Evolutionary conservation across 2,888 invertebrate genomes (phyloP).

Genomic region (Atrina japonica): DNA sequence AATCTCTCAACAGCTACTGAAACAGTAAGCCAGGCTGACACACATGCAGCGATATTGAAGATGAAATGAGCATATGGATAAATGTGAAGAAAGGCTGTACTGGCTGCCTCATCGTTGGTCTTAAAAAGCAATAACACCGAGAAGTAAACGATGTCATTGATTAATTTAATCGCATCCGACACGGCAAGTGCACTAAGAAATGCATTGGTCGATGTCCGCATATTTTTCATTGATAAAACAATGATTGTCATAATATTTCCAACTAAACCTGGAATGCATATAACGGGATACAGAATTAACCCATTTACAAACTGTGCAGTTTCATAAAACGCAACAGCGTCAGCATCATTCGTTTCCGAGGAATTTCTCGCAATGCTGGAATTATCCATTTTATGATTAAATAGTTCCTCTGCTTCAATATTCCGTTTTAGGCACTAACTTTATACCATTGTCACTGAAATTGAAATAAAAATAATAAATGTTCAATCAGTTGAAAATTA

Average conservation of each 20-base stretch:
- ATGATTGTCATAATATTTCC: conserved; percentile 72
- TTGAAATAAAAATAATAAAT: too few relatives aligned
- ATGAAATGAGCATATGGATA: conserved; percentile 78
- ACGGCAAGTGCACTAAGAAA: conserved; percentile 75
- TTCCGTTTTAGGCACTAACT: too few relatives aligned
- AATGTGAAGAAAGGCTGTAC: conserved; percentile 61
- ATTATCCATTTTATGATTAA: too few relatives aligned
- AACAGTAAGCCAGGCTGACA: conserved; percentile 77
- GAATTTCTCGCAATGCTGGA: too few relatives aligned
- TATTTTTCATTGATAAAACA: conserved; percentile 68
- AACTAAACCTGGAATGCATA: conserved; percentile 71
- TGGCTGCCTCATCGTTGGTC: conserved; percentile 53
- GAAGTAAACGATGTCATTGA: conserved; percentile 75
- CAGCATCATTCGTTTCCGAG: too few relatives aligned
- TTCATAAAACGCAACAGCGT: conserved; percentile 67
- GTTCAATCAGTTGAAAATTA: too few relatives aligned
- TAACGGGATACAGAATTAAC: conserved; percentile 71
- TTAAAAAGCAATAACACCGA: conserved; percentile 65
- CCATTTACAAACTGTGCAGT: conserved; percentile 72
- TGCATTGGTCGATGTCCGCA: conserved; percentile 75
- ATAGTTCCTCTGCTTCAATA: too few relatives aligned
- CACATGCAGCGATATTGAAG: conserved; percentile 73
- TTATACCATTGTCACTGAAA: too few relatives aligned
- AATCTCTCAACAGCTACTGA: conserved; percentile 77
- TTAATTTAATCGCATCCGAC: conserved; percentile 74